Evolutionary conservation across 2,888 invertebrate genomes (phyloP).

Genomic region (Masnerella sp.): DNA sequence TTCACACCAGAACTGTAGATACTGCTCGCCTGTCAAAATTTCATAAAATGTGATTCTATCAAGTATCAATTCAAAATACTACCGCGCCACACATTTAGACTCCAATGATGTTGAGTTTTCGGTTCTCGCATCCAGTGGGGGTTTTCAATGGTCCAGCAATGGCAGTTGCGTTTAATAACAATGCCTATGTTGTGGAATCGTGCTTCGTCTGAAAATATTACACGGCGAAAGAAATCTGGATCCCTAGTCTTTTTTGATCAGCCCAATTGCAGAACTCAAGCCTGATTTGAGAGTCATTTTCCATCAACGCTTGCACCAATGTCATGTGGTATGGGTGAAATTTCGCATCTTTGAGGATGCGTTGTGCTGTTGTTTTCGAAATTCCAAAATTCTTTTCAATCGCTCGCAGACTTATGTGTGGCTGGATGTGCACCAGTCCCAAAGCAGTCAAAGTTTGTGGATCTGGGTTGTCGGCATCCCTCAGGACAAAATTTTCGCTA

Average conservation of each 20-base stretch:
- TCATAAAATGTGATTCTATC: constrained; percentile 60
- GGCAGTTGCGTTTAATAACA: constrained; percentile 64
- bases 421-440: not conserved
- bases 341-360: not conserved
- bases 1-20: constrained; percentile 58
- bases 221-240: constrained; percentile 40
- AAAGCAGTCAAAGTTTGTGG: not conserved
- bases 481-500: no score
- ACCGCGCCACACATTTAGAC: constrained; percentile 52
- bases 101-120: constrained; percentile 63
- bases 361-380: not conserved
- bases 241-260: constrained; percentile 4
- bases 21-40: constrained; percentile 52
- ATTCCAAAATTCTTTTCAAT: not conserved
- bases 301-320: constrained; percentile 13
- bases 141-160: constrained; percentile 65
- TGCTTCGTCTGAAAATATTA: constrained; percentile 65
- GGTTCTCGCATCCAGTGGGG: constrained; percentile 62
- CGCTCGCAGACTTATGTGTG: not conserved
- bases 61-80: constrained; percentile 32
- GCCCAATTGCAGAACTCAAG: constrained; percentile 43
- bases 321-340: not conserved
- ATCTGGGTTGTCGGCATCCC: no score
- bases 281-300: constrained; percentile 8
- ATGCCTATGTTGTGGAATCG: constrained; percentile 62